phyloP scores from a whole-genome alignment of 2,113 vertebrate species.

The Stigmatopora argus region DNA sequence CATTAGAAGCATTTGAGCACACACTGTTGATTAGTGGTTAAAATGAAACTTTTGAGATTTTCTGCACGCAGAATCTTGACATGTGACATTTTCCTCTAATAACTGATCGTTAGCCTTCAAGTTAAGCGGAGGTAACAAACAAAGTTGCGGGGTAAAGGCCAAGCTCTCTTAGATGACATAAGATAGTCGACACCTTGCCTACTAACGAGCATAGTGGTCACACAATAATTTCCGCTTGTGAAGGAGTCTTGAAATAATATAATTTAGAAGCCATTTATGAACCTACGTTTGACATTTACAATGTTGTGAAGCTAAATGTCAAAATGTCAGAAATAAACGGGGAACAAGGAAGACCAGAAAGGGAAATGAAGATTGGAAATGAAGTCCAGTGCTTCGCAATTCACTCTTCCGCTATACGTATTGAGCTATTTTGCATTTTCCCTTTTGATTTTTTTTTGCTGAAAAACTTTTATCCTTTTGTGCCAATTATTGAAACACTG shows the following conservation, averaged over 20 bases:
- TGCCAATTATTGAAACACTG: too few species aligned
- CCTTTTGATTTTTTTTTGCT: too few species aligned
- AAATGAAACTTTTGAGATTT: slow-evolving; percentile 36
- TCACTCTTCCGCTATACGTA: background rate
- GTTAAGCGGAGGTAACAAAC: background rate
- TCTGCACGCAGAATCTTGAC: background rate
- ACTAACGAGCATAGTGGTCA: slow-evolving; percentile 28
- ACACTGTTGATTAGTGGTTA: slow-evolving; percentile 42
- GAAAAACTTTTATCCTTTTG: too few species aligned
- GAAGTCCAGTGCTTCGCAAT: slow-evolving; percentile 3
- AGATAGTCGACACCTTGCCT: slow-evolving; percentile 7
- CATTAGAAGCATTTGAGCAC: slow-evolving; percentile 42
- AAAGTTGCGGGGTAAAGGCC: background rate
- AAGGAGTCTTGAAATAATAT: slow-evolving; percentile 34
- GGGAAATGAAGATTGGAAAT: slow-evolving; percentile 30
- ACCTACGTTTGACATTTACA: slow-evolving; percentile 54
- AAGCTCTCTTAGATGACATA: background rate
- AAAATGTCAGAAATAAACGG: slow-evolving; percentile 56
- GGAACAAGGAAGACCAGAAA: slow-evolving; percentile 26
- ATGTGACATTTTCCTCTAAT: background rate
- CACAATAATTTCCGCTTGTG: slow-evolving; percentile 44
- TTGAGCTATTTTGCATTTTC: background rate
- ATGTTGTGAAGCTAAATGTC: slow-evolving; percentile 56
- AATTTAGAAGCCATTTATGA: slow-evolving; percentile 44
- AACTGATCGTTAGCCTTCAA: background rate